Evolutionary conservation across 1,140 invertebrate species (phyloP).

Genomic region (Dinoponera quadriceps): DNA sequence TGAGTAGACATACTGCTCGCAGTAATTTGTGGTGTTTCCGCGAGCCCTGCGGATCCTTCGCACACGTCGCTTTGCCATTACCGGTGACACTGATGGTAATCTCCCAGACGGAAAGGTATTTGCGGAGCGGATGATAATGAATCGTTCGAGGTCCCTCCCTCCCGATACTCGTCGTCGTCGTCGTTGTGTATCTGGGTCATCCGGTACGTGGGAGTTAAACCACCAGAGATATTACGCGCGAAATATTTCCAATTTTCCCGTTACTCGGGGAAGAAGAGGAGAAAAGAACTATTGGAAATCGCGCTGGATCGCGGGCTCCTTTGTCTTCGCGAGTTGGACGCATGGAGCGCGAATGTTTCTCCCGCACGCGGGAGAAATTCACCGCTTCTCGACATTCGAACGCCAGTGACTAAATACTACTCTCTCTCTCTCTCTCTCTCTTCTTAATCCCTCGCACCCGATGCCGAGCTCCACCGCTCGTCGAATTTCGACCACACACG

Average conservation of each 20-base stretch:
- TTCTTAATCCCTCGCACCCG: slow-evolving; percentile 1
- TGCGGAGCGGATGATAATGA: slow-evolving; percentile 54
- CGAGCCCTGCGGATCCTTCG: slow-evolving; percentile 47
- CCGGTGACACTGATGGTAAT: slow-evolving; percentile 64
- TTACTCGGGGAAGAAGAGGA: not conserved
- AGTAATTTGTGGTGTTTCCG: slow-evolving; percentile 65
- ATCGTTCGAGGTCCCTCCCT: slow-evolving; percentile 47
- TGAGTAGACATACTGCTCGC: slow-evolving; percentile 55
- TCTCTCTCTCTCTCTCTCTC: not conserved
- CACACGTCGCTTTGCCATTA: slow-evolving; percentile 47
- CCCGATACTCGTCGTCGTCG: slow-evolving; percentile 13
- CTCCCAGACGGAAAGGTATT: slow-evolving; percentile 48
- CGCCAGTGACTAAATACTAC: not conserved
- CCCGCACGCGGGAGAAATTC: not conserved
- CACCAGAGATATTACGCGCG: not conserved
- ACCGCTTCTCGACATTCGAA: not conserved
- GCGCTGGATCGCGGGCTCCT: not conserved
- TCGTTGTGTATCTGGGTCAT: slow-evolving; percentile 36
- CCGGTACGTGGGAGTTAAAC: not conserved
- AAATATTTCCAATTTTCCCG: not conserved
- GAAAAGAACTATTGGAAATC: too few relatives aligned
- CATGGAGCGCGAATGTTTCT: not conserved
- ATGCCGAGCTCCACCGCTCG: slow-evolving; percentile 26
- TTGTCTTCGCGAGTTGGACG: not conserved
- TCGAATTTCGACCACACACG: slow-evolving; percentile 7